Conservation (phyloP, 2,888 invertebrate genomes). For the Tillus elongatus region DNA sequence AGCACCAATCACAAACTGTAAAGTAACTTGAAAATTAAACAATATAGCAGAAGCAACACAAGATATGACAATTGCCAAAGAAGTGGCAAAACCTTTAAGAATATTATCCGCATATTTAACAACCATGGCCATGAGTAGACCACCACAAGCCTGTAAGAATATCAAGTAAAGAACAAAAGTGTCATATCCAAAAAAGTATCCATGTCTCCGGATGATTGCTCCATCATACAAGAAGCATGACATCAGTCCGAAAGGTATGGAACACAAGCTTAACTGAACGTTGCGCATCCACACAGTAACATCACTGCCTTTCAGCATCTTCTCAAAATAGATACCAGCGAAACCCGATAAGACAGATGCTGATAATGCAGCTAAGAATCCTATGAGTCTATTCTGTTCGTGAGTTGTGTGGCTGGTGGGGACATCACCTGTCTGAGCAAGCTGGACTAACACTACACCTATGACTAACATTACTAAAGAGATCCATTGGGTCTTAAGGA, state of each 20-base stretch:
- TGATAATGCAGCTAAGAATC: slow-evolving; percentile 71
- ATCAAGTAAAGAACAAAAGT: slow-evolving; percentile 82
- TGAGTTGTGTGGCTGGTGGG: slow-evolving; percentile 21
- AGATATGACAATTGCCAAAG: slow-evolving; percentile 90
- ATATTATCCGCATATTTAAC: slow-evolving; percentile 99
- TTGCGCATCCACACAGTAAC: slow-evolving; percentile 96
- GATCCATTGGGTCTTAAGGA: slow-evolving; percentile 77
- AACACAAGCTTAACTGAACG: slow-evolving; percentile 87
- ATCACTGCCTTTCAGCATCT: slow-evolving; percentile 90
- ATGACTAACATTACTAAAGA: slow-evolving; percentile 71
- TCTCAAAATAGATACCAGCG: slow-evolving; percentile 97
- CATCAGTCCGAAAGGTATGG: slow-evolving; percentile 78
- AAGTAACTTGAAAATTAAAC: slow-evolving; percentile 77
- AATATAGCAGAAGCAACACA: slow-evolving; percentile 89
- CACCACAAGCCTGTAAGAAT: slow-evolving; percentile 86
- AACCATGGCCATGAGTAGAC: slow-evolving; percentile 93
- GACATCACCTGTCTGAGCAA: slow-evolving; percentile 48
- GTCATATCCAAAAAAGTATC: slow-evolving; percentile 72
- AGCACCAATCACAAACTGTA: slow-evolving; percentile 83
- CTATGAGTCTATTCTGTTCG: slow-evolving; percentile 65
- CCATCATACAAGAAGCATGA: slow-evolving; percentile 69
- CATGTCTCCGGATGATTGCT: slow-evolving; percentile 49
- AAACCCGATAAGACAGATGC: slow-evolving; percentile 93
- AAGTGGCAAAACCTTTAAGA: slow-evolving; percentile 95
- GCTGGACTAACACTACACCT: slow-evolving; percentile 75